Evolutionary conservation across 2,797 vertebrate species (phyloP).

Genomic region (Cyprinodon diabolis): DNA sequence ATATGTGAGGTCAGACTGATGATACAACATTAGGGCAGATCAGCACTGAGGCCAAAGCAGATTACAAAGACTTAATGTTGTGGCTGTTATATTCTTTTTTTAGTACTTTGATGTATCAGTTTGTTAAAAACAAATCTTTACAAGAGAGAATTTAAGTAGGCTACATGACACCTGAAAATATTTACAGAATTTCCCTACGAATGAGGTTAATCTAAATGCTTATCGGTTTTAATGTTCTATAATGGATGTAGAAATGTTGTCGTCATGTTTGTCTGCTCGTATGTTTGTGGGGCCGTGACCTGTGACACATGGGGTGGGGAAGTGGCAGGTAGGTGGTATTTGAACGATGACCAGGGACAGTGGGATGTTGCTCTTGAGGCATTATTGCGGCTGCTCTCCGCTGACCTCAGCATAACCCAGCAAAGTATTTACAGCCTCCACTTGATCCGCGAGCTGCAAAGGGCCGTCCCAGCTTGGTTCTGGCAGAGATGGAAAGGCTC

Average conservation of each 20-base stretch:
- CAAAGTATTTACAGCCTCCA: constrained; percentile 80
- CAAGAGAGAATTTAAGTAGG: too few species aligned
- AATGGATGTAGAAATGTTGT: constrained; percentile 10
- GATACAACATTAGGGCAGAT: constrained; percentile 1
- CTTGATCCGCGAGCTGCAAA: constrained; percentile 75
- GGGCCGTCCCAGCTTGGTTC: constrained; percentile 37
- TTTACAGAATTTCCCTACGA: not conserved
- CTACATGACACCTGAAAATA: not conserved
- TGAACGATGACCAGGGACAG: constrained; percentile 68
- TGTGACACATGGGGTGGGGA: constrained; percentile 41
- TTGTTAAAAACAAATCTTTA: not conserved
- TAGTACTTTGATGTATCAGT: not conserved
- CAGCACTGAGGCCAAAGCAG: not conserved
- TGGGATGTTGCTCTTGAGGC: constrained; percentile 74
- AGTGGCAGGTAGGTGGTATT: constrained; percentile 43
- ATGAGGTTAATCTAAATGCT: not conserved
- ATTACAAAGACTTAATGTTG: not conserved
- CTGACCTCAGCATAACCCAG: constrained; percentile 74
- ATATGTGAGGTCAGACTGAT: constrained; percentile 29
- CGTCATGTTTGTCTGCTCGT: constrained; percentile 24
- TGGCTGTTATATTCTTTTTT: not conserved
- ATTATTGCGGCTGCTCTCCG: constrained; percentile 68
- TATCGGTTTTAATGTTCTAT: not conserved
- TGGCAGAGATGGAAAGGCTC: constrained; percentile 24
- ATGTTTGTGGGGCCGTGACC: constrained; percentile 14